Base-by-base conservation (phyloP, 2,797 vertebrate genomes). In the Coluber constrictor region DNA sequence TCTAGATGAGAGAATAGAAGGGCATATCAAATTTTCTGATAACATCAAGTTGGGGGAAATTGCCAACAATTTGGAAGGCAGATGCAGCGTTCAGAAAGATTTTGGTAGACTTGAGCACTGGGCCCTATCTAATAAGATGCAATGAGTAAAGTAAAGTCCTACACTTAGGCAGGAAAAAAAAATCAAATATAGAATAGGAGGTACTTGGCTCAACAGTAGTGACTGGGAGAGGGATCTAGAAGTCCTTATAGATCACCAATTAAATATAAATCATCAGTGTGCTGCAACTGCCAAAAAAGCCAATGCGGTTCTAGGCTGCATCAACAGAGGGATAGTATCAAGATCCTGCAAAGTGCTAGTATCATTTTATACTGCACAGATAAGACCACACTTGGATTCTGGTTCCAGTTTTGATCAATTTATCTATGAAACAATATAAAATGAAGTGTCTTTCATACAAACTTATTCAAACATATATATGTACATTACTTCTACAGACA, bases 391-490 rank as follows among this genome's bases (percentile, higher is more conserved):
- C n/a, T 32, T 70, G 66, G 15, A 32, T 37, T 70, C n/a, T 32
- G 3, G 2, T 18, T 70, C 66, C 66, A 70, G 15, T 70, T 15
- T 70, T 15, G 63, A 5, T 66, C 5, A 79, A 93, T 92, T 95
- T 94, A 95, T 18, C 56, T 94, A 94, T 95, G 94, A 95, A 94
- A 94, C 90, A 91, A 95, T 83, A 91, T 16, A 54, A 95, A 96
- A 93, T 95, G 97, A 97, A 79, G 98, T 98, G 97, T 98, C 98
- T 92, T 98, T 96, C 27, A 57, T 25, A 37, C 25, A 87, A 86
- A 47, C 2, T 23, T 8, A 79, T 56, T 25, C 87, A 43, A 23
- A 87, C 29, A n/a, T 29, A 10, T 29, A 54, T 23, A 60, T 59
- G 18, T 23, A 89, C 61, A 54, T 51, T 27, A 59, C 13, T 25